phyloP scores from a whole-genome alignment of 2,888 invertebrate genomes.

The Apoda limacodes region DNA sequence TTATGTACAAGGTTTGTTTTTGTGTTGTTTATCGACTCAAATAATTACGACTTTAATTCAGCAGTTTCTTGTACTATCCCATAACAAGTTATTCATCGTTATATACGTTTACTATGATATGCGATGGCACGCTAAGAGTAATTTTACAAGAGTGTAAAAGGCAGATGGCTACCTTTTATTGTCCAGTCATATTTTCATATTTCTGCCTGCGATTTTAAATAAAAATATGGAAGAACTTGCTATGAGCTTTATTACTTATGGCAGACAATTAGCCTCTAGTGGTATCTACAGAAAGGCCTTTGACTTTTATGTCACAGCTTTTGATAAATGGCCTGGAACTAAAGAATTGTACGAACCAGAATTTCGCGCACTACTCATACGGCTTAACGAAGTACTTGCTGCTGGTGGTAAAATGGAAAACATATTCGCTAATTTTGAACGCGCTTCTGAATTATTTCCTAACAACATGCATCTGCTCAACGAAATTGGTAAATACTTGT shows the following conservation, averaged over 20 bases:
- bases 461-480: conserved; percentile 36
- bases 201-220: too few relatives aligned
- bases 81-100: too few relatives aligned
- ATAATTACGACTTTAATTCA: too few relatives aligned
- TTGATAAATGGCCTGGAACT: conserved; percentile 31
- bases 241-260: conserved; percentile 29
- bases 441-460: conserved; percentile 36
- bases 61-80: too few relatives aligned
- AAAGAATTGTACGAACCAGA: conserved; percentile 31
- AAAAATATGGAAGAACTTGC: conserved; percentile 27
- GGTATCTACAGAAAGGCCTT: conserved; percentile 38
- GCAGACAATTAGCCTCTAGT: conserved; percentile 28
- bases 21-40: too few relatives aligned
- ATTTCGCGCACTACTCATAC: conserved; percentile 32
- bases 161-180: too few relatives aligned
- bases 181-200: too few relatives aligned
- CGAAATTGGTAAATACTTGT: conserved; percentile 49
- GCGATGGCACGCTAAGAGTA: too few relatives aligned
- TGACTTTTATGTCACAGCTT: conserved; percentile 37
- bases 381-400: conserved; percentile 30
- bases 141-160: too few relatives aligned
- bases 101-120: too few relatives aligned
- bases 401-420: conserved; percentile 32
- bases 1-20: too few relatives aligned
- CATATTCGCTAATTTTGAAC: conserved; percentile 39